Percentiles rank a stretch among this genome's conserved stretches.
Evolutionary conservation across 2,113 vertebrate species (phyloP).

Genomic region (Grammomys dolichurus): DNA sequence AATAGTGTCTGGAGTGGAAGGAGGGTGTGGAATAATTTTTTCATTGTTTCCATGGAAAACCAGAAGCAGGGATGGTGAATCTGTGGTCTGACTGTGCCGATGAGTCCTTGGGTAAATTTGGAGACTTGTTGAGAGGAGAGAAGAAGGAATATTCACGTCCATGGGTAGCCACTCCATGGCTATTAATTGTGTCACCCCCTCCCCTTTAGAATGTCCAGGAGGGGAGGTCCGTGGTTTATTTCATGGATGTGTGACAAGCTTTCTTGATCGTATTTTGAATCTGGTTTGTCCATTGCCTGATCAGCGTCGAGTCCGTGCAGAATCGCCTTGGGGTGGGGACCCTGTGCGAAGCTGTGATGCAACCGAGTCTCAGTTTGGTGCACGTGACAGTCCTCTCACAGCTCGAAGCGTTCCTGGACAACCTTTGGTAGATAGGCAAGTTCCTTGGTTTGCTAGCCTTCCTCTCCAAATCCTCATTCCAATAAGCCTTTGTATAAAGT

Average conservation of each 20-base stretch:
- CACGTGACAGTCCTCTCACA: neutral
- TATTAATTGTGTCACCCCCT: neutral
- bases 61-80: constrained; percentile 9
- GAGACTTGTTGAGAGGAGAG: neutral
- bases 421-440: neutral
- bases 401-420: neutral
- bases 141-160: neutral
- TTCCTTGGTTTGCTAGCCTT: neutral
- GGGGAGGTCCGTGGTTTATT: neutral
- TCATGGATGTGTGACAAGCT: neutral
- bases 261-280: neutral
- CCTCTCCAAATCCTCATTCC: neutral
- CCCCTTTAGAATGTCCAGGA: neutral
- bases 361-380: neutral
- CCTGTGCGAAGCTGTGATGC: too few relatives aligned
- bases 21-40: constrained; percentile 69
- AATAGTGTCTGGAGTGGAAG: constrained; percentile 70
- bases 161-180: neutral
- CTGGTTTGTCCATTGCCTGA: neutral
- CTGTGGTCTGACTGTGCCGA: neutral
- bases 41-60: constrained; percentile 81
- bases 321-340: neutral
- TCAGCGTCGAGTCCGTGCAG: neutral
- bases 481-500: neutral
- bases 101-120: neutral